These are phyloP conservation scores for Alectoris magna DNA, from an alignment of 2,797 vertebrate genomes.

Conservation along the genomic window DNA sequence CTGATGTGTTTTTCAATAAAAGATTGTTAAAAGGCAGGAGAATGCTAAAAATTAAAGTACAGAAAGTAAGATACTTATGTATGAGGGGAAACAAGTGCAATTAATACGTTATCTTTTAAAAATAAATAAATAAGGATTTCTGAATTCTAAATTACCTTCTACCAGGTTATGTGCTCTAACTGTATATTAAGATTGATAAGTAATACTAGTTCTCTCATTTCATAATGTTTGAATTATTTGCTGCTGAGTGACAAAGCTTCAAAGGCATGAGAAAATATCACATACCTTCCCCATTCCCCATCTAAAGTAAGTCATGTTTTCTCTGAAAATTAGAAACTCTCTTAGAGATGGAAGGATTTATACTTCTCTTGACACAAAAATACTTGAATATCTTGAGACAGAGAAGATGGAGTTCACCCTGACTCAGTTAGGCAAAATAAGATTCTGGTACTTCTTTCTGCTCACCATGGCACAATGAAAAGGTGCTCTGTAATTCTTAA, in stretches of 20 bases:
- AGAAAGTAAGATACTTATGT: neutral
- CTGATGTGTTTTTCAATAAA: neutral
- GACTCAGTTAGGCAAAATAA: fast-evolving
- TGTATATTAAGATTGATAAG: neutral
- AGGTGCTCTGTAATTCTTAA: neutral
- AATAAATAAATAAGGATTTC: neutral
- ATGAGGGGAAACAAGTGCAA: neutral
- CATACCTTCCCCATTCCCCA: neutral
- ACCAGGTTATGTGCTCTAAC: neutral
- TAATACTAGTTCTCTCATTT: neutral
- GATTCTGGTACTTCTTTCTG: neutral
- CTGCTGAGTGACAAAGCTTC: neutral
- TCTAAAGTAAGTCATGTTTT: neutral
- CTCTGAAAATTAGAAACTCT: neutral
- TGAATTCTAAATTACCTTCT: neutral
- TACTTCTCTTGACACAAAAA: neutral
- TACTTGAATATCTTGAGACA: neutral
- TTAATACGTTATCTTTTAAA: neutral
- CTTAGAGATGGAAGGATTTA: neutral
- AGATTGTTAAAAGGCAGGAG: neutral
- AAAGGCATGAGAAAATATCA: fast-evolving
- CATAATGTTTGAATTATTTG: neutral
- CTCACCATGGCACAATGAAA: neutral
- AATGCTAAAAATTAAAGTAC: neutral
- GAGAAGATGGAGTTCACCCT: neutral